A percentile compares a stretch with the other conserved stretches of the same genome.
Evolutionary conservation across 2,888 invertebrate genomes (phyloP).

Genomic region (Limnephilus auricula): DNA sequence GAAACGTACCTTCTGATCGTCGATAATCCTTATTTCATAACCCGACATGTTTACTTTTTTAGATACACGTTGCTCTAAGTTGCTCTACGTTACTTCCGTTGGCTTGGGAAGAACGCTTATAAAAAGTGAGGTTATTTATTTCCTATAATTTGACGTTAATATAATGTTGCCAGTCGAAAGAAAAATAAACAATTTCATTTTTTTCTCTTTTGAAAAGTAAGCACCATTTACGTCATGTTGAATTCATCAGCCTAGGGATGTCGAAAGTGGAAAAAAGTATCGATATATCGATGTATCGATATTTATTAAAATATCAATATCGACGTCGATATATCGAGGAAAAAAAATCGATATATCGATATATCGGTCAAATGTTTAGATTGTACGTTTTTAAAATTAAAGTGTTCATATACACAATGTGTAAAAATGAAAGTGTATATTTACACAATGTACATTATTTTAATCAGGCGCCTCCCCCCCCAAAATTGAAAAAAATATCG

Average conservation of each 20-base stretch:
- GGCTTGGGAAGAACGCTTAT: background rate
- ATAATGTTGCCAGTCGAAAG: constrained; percentile 20
- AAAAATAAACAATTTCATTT: constrained; percentile 17
- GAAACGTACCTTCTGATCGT: constrained; percentile 72
- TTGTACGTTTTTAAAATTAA: no score
- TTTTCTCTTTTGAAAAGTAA: background rate
- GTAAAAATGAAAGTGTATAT: no score
- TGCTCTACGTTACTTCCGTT: constrained; percentile 1
- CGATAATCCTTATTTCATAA: constrained; percentile 72
- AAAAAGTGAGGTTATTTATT: constrained; percentile 27
- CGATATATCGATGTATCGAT: no score
- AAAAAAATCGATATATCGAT: no score
- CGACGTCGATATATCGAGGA: no score
- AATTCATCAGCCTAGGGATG: background rate
- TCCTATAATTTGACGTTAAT: constrained; percentile 14
- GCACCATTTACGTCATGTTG: background rate
- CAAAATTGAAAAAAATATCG: no score
- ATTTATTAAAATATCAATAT: no score
- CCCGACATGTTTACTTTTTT: constrained; percentile 71
- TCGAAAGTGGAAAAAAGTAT: no score
- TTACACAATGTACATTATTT: no score
- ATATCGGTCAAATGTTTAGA: no score
- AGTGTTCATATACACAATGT: no score
- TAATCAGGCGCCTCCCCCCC: no score
- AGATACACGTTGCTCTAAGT: constrained; percentile 30